A percentile compares a stretch with the other conserved stretches of the same genome.
Conservation (phyloP, 2,113 vertebrate genomes). For the Plectropomus leopardus region DNA sequence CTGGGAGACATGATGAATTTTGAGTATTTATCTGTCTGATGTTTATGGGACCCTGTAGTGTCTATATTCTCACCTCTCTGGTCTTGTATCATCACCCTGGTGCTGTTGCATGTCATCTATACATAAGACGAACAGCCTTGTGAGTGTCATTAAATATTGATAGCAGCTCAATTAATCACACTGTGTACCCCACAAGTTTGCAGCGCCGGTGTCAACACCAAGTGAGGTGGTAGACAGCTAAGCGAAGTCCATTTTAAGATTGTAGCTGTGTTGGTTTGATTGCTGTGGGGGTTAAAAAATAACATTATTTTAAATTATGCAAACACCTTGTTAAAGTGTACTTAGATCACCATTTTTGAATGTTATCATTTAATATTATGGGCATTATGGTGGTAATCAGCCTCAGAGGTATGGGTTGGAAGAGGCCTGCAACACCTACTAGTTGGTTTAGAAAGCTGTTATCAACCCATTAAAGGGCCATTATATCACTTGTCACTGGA, state of each 20-base stretch:
- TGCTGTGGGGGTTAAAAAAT: too few relatives aligned
- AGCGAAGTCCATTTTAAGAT: neutral
- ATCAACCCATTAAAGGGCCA: too few relatives aligned
- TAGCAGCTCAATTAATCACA: conserved; percentile 10
- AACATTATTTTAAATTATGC: too few relatives aligned
- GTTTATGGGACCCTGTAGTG: neutral
- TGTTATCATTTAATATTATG: too few relatives aligned
- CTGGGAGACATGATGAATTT: neutral
- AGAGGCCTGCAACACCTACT: too few relatives aligned
- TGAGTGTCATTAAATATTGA: conserved; percentile 44
- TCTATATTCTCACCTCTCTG: neutral
- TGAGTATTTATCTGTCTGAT: neutral
- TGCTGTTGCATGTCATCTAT: neutral
- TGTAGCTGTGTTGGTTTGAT: neutral
- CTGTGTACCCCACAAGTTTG: neutral
- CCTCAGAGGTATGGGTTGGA: too few relatives aligned
- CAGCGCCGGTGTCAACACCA: neutral
- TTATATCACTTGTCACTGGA: too few relatives aligned
- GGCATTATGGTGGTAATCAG: too few relatives aligned
- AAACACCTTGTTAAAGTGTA: too few relatives aligned
- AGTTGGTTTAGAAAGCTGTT: too few relatives aligned
- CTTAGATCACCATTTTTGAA: too few relatives aligned
- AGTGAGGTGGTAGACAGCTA: neutral
- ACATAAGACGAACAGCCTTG: neutral
- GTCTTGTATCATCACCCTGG: neutral